Evolutionary conservation across 2,888 invertebrate genomes (phyloP), one percentile per base, ranked within the genome.

Genomic region (Habroteleia sp.): DNA sequence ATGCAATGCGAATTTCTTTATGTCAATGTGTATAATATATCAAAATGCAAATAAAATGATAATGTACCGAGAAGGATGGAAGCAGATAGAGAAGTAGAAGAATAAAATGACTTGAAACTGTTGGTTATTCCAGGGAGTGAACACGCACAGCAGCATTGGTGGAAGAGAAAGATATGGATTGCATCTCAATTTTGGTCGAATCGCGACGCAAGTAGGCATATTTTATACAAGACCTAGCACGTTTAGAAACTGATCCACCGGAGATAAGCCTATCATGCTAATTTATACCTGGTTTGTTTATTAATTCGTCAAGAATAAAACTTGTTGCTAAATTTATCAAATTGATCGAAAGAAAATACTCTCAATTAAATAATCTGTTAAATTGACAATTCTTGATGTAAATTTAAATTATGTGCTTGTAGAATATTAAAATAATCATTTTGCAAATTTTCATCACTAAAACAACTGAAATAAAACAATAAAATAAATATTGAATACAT

Each of bases 121-220:
- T 52, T 68, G 68, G 48, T 41, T 69, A 60, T 69, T 68, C 68
- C 23, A 14, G 14, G 42, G 50, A 60, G 60, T 50, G 33, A 58
- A 14, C 48, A 31, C 20, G 35, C 23, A 37, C 60, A 35, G 33
- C 58, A 69, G 54, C 62, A 69, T 69, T 60, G 13, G 52, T 46
- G 46, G 11, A 56, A 33, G 56, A 20, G 54, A 44, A 60, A 73
- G 68, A 44, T 60, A 62, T 37, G 66, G 73, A 62, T 52, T 68
- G 74, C 68, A 74, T 74, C 60, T 68, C 68, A 74, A 74, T 74
- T 74, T 56, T 52, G 54, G 48, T 39, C 39, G 33, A 71, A 46
- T 54, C 54, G 46, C 46, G 17, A 42, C 52, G 25, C 50, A 62
- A 63, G 14, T 10, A 42, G 20, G 37, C 50, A 58, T 54, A 62